Evolutionary conservation across 2,797 vertebrate species (phyloP), one percentile per base, ranked within the genome.

Genomic region (Acanthurus tractus): DNA sequence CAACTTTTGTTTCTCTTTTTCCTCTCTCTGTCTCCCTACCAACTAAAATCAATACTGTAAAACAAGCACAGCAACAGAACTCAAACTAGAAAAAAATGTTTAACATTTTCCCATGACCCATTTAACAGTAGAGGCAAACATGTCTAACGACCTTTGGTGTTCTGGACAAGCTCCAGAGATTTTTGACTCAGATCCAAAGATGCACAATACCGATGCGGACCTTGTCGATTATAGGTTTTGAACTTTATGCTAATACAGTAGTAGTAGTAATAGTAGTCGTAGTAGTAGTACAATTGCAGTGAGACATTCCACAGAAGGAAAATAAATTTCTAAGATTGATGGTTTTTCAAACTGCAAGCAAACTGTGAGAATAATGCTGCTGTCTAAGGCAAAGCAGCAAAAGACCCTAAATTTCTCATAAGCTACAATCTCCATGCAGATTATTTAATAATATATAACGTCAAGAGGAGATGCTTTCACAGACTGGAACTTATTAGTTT

Each of bases 71-170:
- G 15, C 56, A 69, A 48, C 44, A 49, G 11, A 65, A 59, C 44
- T 62, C 14, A 46, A 57, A 70, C 45, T 14, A 38, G 15, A 59
- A 63, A 54, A 48, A 56, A 58, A 36, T 14, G 29, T 48, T 63
- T 14, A 17, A 23, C 9, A 74, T 85, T 87, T 90, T 91, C 84
- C 80, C 86, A 91, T 73, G 89, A 90, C 84, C 89, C 40, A 53
- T 46, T 83, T 54, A 65, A 76, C 29, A 49, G 54, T 3, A 44
- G 46, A 73, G 61, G 40, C 73, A 69, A 42, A 36, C 11, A 29
- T 78, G 66, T 64, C 59, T 79, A 40, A 56, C 2, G 42, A 75
- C 38, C 62, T 74, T 44, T n/a, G n/a, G 36, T 0, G 34, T 69
- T 74, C 64, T 86, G 79, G 83, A 63, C 0, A 6, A 14, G 34